Conservation (phyloP, 2,797 vertebrate species). For the Acanthiza pusilla region DNA sequence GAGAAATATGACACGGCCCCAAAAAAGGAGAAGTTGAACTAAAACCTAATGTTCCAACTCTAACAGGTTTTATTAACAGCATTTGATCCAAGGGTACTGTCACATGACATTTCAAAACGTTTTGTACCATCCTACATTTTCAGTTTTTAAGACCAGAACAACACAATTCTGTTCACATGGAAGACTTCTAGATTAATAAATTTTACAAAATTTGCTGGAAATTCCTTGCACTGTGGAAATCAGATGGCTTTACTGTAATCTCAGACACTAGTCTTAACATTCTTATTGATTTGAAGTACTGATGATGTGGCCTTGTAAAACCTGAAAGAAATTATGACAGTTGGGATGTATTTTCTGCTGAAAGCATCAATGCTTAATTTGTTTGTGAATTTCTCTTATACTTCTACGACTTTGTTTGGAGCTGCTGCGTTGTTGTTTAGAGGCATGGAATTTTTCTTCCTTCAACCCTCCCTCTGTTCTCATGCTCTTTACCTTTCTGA, state of each 20-base stretch:
- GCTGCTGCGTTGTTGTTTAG: neutral
- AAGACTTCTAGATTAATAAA: neutral
- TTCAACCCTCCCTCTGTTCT: neutral
- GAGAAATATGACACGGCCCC: neutral
- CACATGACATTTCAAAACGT: neutral
- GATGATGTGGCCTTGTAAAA: neutral
- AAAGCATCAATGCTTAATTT: neutral
- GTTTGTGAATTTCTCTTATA: neutral
- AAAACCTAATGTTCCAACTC: neutral
- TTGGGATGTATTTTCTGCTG: neutral
- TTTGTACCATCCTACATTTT: neutral
- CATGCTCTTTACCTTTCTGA: neutral
- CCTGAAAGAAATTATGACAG: neutral
- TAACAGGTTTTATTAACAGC: neutral
- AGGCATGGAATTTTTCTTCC: neutral
- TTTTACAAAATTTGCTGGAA: neutral
- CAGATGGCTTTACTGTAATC: neutral
- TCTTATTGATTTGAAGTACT: neutral
- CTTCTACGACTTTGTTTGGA: neutral
- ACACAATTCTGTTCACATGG: accelerated
- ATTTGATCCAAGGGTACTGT: neutral
- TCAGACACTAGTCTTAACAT: neutral
- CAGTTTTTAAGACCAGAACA: neutral
- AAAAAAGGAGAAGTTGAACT: neutral
- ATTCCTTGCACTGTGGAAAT: neutral